phyloP scores from a whole-genome alignment of 2,797 vertebrate species.

The Enteromius afrohamiltoni region DNA sequence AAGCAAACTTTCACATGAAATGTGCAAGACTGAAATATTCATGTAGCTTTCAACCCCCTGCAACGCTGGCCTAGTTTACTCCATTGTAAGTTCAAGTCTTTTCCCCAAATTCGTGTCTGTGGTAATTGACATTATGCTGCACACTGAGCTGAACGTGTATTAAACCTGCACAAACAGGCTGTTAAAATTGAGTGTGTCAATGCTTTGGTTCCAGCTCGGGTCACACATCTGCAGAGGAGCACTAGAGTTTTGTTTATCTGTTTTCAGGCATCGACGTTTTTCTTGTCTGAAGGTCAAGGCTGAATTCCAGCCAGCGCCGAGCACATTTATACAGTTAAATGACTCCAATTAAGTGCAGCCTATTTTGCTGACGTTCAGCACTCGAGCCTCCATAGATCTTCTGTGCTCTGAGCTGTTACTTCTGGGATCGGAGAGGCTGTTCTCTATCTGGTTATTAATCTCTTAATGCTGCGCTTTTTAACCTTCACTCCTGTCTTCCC shows the following conservation, averaged over 20 bases:
- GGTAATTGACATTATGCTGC: background rate
- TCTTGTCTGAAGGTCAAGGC: constrained; percentile 40
- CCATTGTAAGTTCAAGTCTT: background rate
- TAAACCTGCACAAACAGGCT: background rate
- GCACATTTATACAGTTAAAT: constrained; percentile 60
- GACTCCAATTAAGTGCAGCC: constrained; percentile 59
- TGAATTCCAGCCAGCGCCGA: constrained; percentile 48
- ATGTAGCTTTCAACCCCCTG: background rate
- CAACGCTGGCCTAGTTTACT: background rate
- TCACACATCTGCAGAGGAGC: constrained; percentile 11
- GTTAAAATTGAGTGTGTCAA: background rate
- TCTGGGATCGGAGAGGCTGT: constrained; percentile 30
- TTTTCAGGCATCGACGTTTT: constrained; percentile 58
- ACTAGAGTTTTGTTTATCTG: constrained; percentile 45
- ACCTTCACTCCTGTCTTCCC: constrained; percentile 54
- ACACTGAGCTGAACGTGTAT: background rate
- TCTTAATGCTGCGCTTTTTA: constrained; percentile 58
- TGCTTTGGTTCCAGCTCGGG: background rate
- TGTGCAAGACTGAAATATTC: background rate
- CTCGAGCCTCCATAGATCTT: constrained; percentile 42
- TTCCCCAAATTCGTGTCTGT: background rate
- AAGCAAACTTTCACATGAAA: background rate
- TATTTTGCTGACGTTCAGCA: constrained; percentile 51
- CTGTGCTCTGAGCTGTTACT: constrained; percentile 14
- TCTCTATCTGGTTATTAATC: constrained; percentile 55